These are phyloP conservation scores for Melanostigma gelatinosum DNA, from an alignment of 2,113 vertebrate species.

Conservation along the genomic window DNA sequence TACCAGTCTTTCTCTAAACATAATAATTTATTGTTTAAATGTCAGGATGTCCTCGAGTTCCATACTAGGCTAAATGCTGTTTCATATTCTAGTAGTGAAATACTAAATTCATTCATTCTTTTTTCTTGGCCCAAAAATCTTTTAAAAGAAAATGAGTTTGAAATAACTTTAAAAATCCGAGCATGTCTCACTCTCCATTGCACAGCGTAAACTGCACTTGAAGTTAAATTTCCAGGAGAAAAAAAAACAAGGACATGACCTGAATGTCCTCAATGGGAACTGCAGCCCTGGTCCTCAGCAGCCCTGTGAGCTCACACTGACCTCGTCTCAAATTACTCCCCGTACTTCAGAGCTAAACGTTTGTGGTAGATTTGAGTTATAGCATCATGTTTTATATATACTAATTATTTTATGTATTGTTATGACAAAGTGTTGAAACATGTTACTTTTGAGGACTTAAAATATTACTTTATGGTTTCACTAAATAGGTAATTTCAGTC, in stretches of 20 bases:
- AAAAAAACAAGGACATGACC: slow-evolving; percentile 12
- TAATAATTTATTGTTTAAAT: neutral
- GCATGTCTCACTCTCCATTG: neutral
- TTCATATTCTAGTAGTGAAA: neutral
- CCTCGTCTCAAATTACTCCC: neutral
- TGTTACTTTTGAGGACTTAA: neutral
- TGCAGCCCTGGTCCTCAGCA: neutral
- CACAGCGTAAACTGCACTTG: neutral
- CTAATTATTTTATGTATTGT: neutral
- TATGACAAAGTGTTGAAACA: neutral
- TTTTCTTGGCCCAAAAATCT: neutral
- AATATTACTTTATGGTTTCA: neutral
- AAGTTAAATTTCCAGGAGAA: neutral
- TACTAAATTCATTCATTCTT: neutral
- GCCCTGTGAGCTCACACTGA: neutral
- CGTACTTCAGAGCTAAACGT: neutral
- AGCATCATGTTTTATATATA: neutral
- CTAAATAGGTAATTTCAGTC: neutral
- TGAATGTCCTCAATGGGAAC: slow-evolving; percentile 1
- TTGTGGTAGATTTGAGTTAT: neutral
- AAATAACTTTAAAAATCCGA: neutral
- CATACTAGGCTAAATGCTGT: neutral
- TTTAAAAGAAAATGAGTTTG: neutral
- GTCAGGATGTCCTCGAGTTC: neutral
- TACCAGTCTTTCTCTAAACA: neutral